phyloP scores from a whole-genome alignment of 2,888 invertebrate genomes.

The Aelia acuminata region DNA sequence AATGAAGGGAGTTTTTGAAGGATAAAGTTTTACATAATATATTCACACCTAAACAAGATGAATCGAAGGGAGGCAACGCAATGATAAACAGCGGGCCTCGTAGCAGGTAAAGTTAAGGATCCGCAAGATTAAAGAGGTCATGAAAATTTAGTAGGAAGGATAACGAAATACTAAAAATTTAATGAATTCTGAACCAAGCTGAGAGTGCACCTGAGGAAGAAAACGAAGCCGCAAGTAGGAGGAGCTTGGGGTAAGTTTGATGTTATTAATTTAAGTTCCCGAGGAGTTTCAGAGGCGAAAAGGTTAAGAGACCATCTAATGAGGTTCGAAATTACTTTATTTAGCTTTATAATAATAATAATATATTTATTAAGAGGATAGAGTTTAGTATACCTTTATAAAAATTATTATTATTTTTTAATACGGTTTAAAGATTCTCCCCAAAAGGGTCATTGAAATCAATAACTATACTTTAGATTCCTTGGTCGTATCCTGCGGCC shows the following conservation, averaged over 20 bases:
- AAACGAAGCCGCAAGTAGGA: neutral
- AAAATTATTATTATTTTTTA: no score
- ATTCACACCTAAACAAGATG: neutral
- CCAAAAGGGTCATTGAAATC: no score
- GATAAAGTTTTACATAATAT: neutral
- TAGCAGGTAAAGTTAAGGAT: neutral
- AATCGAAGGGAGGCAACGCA: neutral
- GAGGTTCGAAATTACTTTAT: neutral
- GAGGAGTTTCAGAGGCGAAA: neutral
- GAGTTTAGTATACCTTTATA: no score
- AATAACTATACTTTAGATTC: no score
- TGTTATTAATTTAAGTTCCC: neutral
- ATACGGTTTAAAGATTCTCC: no score
- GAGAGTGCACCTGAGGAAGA: neutral
- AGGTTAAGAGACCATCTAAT: neutral
- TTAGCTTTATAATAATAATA: neutral
- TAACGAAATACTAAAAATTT: conserved; percentile 17
- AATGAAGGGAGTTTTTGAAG: neutral
- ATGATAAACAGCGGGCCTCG: neutral
- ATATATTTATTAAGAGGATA: no score
- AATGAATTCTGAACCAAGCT: neutral
- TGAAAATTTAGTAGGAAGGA: neutral
- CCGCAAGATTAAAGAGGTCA: neutral
- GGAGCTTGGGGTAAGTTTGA: neutral
- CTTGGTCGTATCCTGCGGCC: no score